Percentiles rank a stretch among this genome's conserved stretches.
phyloP scores from a whole-genome alignment of 2,113 vertebrate species.

The Myodes glareolus region DNA sequence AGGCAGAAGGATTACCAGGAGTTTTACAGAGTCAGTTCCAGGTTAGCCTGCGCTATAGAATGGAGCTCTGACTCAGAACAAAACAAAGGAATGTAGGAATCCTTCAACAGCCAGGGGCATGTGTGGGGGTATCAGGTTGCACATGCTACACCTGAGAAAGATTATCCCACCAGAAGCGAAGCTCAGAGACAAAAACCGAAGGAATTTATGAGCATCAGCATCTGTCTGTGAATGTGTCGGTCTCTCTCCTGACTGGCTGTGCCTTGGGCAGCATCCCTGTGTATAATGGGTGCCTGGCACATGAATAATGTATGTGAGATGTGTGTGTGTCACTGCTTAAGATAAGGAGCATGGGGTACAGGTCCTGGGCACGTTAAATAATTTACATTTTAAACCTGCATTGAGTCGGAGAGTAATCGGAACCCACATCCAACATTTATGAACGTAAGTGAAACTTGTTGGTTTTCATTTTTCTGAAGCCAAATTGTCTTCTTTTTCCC shows the following conservation, averaged over 20 bases:
- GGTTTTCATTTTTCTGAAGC: slow-evolving; percentile 59
- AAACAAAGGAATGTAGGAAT: not conserved
- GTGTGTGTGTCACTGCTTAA: not conserved
- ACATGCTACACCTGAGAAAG: not conserved
- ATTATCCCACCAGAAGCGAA: not conserved
- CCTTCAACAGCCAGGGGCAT: too few species aligned
- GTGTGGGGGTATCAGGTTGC: not conserved
- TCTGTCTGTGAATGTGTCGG: not conserved
- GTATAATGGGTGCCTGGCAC: not conserved
- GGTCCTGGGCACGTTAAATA: slow-evolving; percentile 67
- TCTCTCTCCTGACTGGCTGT: not conserved
- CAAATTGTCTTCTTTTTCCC: not conserved
- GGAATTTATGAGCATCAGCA: not conserved
- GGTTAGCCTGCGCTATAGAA: not conserved
- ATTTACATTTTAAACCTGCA: slow-evolving; percentile 68
- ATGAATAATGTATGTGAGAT: slow-evolving; percentile 49
- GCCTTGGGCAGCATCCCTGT: not conserved
- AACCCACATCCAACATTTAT: slow-evolving; percentile 70
- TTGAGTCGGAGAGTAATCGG: slow-evolving; percentile 56
- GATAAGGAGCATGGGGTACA: not conserved
- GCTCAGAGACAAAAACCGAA: not conserved
- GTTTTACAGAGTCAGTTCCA: not conserved
- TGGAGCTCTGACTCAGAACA: not conserved
- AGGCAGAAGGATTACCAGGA: not conserved
- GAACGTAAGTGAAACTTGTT: slow-evolving; percentile 37